Percentiles rank a stretch among this genome's conserved stretches.
These are phyloP conservation scores for Teinopalpus imperialis DNA, from an alignment of 2,888 invertebrate species.

Conservation along the genomic window DNA sequence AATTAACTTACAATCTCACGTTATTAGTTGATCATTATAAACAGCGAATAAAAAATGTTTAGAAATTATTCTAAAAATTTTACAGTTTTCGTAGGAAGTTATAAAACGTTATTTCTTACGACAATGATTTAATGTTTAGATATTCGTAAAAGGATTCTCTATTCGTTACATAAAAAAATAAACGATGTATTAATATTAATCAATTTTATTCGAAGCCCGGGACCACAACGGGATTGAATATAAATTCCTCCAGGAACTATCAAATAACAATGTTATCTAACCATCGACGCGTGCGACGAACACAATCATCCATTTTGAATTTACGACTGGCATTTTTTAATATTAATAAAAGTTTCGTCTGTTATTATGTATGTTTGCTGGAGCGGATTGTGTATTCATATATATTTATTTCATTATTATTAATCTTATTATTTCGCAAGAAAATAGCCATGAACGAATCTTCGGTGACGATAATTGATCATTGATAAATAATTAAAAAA, in stretches of 20 bases:
- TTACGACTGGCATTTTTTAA: slow-evolving; percentile 14
- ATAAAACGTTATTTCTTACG: slow-evolving; percentile 11
- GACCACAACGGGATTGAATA: slow-evolving; percentile 19
- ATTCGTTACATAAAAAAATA: slow-evolving; percentile 5
- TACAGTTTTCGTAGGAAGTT: slow-evolving; percentile 12
- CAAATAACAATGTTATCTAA: slow-evolving; percentile 63
- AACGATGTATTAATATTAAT: slow-evolving; percentile 20
- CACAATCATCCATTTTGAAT: slow-evolving; percentile 35
- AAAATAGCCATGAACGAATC: no score
- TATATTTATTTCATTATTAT: no score
- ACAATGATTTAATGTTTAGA: neutral
- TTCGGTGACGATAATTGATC: no score
- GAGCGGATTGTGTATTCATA: neutral
- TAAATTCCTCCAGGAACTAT: slow-evolving; percentile 39
- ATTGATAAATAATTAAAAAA: no score
- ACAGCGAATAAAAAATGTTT: no score
- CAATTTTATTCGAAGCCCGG: slow-evolving; percentile 3
- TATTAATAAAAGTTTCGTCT: slow-evolving; percentile 5
- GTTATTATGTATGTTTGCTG: slow-evolving; percentile 2
- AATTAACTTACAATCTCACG: no score
- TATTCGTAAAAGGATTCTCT: neutral
- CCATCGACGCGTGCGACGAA: slow-evolving; percentile 61
- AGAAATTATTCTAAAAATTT: slow-evolving; percentile 11
- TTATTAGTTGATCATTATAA: no score
- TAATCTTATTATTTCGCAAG: no score